These are phyloP conservation scores for Mesocentrotus franciscanus DNA, from an alignment of 53 echinoderm and acorn worm genomes.

Conservation along the genomic window DNA sequence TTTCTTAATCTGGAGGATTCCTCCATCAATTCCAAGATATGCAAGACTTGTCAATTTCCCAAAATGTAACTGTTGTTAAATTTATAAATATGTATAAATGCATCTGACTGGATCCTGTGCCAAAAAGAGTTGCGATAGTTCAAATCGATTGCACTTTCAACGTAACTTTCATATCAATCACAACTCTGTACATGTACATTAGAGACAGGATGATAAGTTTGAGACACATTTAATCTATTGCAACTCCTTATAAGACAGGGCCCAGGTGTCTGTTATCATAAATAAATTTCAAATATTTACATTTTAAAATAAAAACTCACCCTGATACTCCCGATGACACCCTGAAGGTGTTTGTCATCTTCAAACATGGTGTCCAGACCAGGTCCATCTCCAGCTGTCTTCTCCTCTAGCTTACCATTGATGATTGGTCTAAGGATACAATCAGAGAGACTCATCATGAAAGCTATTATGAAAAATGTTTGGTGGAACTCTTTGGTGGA, in stretches of 20 bases:
- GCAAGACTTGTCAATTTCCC: too few species aligned
- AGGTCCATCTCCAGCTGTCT: constrained; percentile 98
- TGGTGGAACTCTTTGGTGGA: background rate
- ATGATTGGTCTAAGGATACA: constrained; percentile 87
- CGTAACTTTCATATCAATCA: too few species aligned
- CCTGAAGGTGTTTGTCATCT: constrained; percentile 95
- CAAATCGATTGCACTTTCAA: too few species aligned
- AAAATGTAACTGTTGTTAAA: too few species aligned
- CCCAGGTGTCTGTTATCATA: background rate
- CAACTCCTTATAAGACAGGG: too few species aligned
- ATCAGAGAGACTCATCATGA: background rate
- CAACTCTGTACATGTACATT: too few species aligned
- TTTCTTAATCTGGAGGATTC: background rate
- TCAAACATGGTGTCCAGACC: constrained; percentile 98
- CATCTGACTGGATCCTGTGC: too few species aligned
- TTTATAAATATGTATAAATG: too few species aligned
- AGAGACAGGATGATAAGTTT: too few species aligned
- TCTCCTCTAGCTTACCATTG: constrained; percentile 98
- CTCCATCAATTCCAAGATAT: too few species aligned
- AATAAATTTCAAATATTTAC: background rate
- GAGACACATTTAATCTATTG: too few species aligned
- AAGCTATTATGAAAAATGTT: background rate
- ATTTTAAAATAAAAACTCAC: constrained; percentile 63
- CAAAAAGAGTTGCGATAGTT: too few species aligned
- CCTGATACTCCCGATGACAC: constrained; percentile 89